Evolutionary conservation across 2,113 vertebrate genomes (phyloP), one percentile per base, ranked within the genome.

Genomic region (Larimichthys polyactis): DNA sequence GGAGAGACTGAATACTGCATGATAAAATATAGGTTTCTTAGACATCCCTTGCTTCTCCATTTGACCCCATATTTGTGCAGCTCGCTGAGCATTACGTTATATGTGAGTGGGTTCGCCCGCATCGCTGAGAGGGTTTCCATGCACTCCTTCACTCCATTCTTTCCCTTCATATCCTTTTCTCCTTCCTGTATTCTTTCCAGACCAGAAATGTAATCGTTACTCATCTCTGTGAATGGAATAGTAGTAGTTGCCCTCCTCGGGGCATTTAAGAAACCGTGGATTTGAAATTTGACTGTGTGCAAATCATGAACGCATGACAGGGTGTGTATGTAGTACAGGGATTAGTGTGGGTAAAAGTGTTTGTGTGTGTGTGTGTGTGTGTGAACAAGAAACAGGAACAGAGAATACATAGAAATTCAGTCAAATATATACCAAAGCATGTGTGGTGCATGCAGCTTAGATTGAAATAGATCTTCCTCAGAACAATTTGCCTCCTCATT

Each of bases 71-170:
- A 11, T 72, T 15, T 78, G 40, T 62, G 43, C 78, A 81, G 87
- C 73, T 88, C 36, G 11, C 71, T 80, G 91, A 89, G 78, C 91
- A 83, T 86, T 65, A 57, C 5, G 29, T 44, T 68, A 12, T 27
- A 46, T 91, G 80, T 78, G 81, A 91, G 70, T 88, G 82, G 77
- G 62, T 84, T 79, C 77, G 68, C 78, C 59, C 3, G 71, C 73
- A 65, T 66, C 69, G 78, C 82, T 83, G 85, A 93, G 83, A 91
- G 84, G 80, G 68, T 87, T 88, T 91, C 75, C 82, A 81, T 86
- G 70, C 73, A 86, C 73, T 67, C 62, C 36, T 40, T 80, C 22
- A 16, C 48, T 71, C 72, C 9, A 24, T 43, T 32, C 71, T 69
- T 58, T 79, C 36, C 8, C 65, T 64, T 55, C 27, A 5, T 48